Percentiles rank a stretch among this genome's conserved stretches.
Evolutionary conservation across 2,888 invertebrate species (phyloP).

Genomic region (Yponomeuta cagnagella): DNA sequence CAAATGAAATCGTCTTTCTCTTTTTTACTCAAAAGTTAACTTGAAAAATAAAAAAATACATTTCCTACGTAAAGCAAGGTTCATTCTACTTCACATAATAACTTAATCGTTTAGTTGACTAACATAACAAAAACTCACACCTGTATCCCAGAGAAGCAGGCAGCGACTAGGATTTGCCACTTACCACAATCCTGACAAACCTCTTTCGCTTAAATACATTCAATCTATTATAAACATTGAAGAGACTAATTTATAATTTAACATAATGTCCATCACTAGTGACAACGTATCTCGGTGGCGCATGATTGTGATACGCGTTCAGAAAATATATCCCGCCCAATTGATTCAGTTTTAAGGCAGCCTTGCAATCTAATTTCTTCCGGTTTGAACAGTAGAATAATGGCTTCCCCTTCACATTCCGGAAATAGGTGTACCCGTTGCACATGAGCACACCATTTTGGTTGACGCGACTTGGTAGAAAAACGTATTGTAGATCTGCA

Average conservation of each 20-base stretch:
- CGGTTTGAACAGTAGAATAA: background rate
- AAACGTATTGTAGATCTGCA: background rate
- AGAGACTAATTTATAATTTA: background rate
- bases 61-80: no score
- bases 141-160: no score
- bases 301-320: background rate
- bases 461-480: background rate
- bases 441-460: background rate
- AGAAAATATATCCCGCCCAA: background rate
- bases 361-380: background rate
- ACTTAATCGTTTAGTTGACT: no score
- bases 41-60: no score
- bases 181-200: no score
- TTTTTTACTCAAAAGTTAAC: no score
- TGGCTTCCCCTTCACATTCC: background rate
- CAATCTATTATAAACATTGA: background rate
- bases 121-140: no score
- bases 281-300: background rate
- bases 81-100: no score
- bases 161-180: no score
- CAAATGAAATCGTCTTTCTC: no score
- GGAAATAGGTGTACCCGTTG: background rate
- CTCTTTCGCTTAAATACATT: no score
- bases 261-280: background rate
- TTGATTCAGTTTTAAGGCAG: background rate